phyloP scores from a whole-genome alignment of 2,888 invertebrate genomes.

The Trimorus sp. region DNA sequence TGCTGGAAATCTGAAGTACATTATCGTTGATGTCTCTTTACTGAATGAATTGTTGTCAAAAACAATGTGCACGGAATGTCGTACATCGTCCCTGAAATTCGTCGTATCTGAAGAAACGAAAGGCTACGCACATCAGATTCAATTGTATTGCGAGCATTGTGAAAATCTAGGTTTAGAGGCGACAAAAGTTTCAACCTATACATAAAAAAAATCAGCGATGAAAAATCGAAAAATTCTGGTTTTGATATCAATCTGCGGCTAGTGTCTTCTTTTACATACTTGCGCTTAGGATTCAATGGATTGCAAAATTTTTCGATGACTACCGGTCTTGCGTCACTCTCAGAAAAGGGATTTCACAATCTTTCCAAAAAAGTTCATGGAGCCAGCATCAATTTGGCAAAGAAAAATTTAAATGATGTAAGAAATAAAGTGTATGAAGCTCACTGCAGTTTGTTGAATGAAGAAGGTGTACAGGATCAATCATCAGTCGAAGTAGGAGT shows the following conservation, averaged over 20 bases:
- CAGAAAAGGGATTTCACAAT: no score
- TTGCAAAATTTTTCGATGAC: background rate
- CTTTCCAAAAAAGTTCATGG: no score
- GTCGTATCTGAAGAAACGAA: background rate
- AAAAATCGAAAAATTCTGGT: background rate
- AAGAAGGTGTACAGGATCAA: background rate
- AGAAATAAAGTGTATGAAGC: no score
- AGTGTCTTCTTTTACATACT: constrained; percentile 2
- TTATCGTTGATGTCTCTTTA: constrained; percentile 15
- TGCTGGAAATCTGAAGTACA: constrained; percentile 11
- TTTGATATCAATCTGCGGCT: constrained; percentile 18
- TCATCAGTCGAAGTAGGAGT: constrained; percentile 6
- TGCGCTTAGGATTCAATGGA: constrained; percentile 10
- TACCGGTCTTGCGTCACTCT: no score
- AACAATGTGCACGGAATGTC: background rate
- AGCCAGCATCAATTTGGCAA: no score
- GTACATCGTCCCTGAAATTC: constrained; percentile 3
- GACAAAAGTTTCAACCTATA: constrained; percentile 1
- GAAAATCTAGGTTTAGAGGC: background rate
- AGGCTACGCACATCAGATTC: constrained; percentile 11
- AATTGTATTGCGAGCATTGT: constrained; percentile 9
- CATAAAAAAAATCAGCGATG: background rate
- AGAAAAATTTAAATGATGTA: no score
- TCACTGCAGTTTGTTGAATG: no score
- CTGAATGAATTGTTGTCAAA: constrained; percentile 11